phyloP scores from a whole-genome alignment of 2,797 vertebrate genomes.

The Gephyroberyx darwinii region DNA sequence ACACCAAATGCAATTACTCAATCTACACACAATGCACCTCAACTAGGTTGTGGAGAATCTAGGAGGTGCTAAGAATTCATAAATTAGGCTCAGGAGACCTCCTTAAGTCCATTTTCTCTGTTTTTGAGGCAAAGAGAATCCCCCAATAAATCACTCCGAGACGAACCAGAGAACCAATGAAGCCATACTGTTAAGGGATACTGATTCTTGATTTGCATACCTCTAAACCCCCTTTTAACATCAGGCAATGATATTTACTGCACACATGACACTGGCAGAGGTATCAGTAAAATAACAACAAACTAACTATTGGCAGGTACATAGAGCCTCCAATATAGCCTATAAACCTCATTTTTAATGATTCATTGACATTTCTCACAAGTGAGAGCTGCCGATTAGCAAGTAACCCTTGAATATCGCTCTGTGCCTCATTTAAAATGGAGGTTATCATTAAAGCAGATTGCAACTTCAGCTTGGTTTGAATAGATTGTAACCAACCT shows the following conservation, averaged over 20 bases:
- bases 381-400: constrained; percentile 58
- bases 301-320: constrained; percentile 33
- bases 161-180: constrained; percentile 45
- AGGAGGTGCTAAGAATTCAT: constrained; percentile 68
- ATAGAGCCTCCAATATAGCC: constrained; percentile 24
- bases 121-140: constrained; percentile 68
- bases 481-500: constrained; percentile 35
- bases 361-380: constrained; percentile 61
- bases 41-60: constrained; percentile 55
- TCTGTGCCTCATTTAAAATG: constrained; percentile 49
- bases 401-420: constrained; percentile 52
- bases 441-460: constrained; percentile 42
- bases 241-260: constrained; percentile 41
- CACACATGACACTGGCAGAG: constrained; percentile 42
- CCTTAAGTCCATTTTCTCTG: constrained; percentile 70
- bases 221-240: constrained; percentile 28
- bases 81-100: constrained; percentile 80
- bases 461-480: constrained; percentile 31
- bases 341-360: constrained; percentile 47
- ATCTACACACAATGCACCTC: constrained; percentile 44
- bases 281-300: constrained; percentile 42
- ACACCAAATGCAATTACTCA: constrained; percentile 63
- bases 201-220: constrained; percentile 58
- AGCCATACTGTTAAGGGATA: constrained; percentile 31
- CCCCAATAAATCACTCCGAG: constrained; percentile 70